Conservation (phyloP, 2,113 vertebrate genomes). For the Ictalurus punctatus region DNA sequence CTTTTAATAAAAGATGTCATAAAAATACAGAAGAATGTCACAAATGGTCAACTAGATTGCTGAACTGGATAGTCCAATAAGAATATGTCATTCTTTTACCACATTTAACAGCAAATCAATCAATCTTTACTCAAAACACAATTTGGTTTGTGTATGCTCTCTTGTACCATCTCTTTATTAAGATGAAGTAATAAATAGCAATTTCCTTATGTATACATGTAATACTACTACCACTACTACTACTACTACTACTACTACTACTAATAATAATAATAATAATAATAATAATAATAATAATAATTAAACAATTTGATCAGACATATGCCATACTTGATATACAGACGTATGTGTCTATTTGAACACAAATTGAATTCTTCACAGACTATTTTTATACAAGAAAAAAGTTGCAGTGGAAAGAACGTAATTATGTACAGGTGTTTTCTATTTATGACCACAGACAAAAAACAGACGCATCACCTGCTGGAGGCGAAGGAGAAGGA, state of each 20-base stretch:
- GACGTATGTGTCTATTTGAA: neutral
- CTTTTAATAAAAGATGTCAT: neutral
- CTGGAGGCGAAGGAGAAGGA: constrained; percentile 37
- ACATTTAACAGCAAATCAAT: constrained; percentile 7
- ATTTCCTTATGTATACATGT: neutral
- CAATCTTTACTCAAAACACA: neutral
- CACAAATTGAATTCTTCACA: neutral
- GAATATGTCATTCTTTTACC: neutral
- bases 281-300: neutral
- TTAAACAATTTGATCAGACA: neutral
- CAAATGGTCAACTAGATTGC: neutral
- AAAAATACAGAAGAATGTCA: neutral
- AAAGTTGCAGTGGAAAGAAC: constrained; percentile 33
- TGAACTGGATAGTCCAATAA: neutral
- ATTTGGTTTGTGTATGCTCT: neutral
- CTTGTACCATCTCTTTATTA: neutral
- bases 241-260: neutral
- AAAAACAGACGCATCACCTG: constrained; percentile 49
- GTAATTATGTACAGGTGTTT: constrained; percentile 43
- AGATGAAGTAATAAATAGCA: neutral
- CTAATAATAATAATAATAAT: neutral
- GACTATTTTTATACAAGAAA: neutral
- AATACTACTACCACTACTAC: neutral
- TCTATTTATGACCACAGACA: constrained; percentile 41
- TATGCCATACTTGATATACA: neutral